These are phyloP conservation scores for Smittia sp. DNA, from an alignment of 2,888 invertebrate species.

Conservation along the genomic window DNA sequence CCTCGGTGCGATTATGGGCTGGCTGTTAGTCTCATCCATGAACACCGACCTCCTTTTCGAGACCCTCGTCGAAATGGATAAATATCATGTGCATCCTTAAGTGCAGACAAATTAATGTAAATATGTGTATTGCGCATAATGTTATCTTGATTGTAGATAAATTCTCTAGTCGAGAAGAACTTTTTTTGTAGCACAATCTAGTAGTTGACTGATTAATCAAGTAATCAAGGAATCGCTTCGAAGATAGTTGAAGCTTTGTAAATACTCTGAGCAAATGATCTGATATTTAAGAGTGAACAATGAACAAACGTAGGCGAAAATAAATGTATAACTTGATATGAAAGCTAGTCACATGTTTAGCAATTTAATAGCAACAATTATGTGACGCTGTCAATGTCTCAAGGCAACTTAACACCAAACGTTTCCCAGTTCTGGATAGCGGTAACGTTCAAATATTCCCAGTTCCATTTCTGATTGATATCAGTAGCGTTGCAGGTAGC, in stretches of 20 bases:
- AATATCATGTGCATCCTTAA: slow-evolving; percentile 39
- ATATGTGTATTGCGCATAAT: slow-evolving; percentile 16
- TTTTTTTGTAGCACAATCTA: slow-evolving; percentile 33
- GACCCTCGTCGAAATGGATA: slow-evolving; percentile 54
- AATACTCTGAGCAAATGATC: slow-evolving; percentile 10
- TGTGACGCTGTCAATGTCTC: no score
- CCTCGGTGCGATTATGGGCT: slow-evolving; percentile 57
- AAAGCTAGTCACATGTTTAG: not conserved
- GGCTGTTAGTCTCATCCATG: slow-evolving; percentile 58
- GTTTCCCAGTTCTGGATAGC: not conserved
- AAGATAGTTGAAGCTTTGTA: slow-evolving; percentile 2
- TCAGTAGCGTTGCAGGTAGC: not conserved
- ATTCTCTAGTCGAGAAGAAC: not conserved
- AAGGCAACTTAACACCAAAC: no score
- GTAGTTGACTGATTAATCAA: slow-evolving; percentile 39
- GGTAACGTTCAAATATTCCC: not conserved
- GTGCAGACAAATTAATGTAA: slow-evolving; percentile 16
- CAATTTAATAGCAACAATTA: no score
- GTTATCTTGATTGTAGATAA: not conserved
- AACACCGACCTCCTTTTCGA: slow-evolving; percentile 56
- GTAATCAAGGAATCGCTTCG: slow-evolving; percentile 15
- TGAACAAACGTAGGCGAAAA: not conserved
- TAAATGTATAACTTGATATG: slow-evolving; percentile 30
- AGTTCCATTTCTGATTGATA: not conserved
- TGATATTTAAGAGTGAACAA: not conserved